These are phyloP conservation scores for Hydrophis major DNA, from an alignment of 2,797 vertebrate species.

Conservation along the genomic window DNA sequence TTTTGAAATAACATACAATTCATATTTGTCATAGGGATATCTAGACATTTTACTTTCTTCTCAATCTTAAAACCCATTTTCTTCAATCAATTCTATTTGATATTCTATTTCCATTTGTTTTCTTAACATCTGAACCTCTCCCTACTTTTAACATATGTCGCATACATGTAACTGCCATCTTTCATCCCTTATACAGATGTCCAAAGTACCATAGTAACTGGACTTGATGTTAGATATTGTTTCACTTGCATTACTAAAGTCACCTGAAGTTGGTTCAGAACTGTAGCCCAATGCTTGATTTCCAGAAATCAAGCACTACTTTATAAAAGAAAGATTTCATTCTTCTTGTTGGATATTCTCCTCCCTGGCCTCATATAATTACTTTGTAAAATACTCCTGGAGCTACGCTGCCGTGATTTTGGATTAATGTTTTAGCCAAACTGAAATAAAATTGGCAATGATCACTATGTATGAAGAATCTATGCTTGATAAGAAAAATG, in stretches of 20 bases:
- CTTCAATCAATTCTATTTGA: background rate
- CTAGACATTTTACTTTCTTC: background rate
- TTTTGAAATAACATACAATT: background rate
- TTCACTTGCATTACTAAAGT: background rate
- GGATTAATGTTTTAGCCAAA: slow-evolving; percentile 46
- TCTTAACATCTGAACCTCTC: background rate
- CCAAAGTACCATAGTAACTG: background rate
- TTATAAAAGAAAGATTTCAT: background rate
- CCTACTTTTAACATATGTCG: background rate
- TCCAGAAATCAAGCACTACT: background rate
- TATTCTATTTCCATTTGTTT: background rate
- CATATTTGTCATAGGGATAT: background rate
- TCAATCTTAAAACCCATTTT: background rate
- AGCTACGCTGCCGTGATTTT: slow-evolving; percentile 31
- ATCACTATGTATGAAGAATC: slow-evolving; percentile 32
- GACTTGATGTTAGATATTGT: background rate
- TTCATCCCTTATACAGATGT: background rate
- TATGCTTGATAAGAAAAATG: slow-evolving; percentile 53
- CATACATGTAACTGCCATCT: background rate
- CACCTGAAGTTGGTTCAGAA: background rate
- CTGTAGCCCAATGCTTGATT: background rate
- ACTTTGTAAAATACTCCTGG: slow-evolving; percentile 15
- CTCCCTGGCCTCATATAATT: background rate
- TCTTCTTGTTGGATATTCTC: slow-evolving; percentile 1
- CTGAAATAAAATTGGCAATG: slow-evolving; percentile 43